Evolutionary conservation across 2,888 invertebrate species (phyloP), one percentile per base, ranked within the genome.

Genomic region (Lasioglossum figueresi): DNA sequence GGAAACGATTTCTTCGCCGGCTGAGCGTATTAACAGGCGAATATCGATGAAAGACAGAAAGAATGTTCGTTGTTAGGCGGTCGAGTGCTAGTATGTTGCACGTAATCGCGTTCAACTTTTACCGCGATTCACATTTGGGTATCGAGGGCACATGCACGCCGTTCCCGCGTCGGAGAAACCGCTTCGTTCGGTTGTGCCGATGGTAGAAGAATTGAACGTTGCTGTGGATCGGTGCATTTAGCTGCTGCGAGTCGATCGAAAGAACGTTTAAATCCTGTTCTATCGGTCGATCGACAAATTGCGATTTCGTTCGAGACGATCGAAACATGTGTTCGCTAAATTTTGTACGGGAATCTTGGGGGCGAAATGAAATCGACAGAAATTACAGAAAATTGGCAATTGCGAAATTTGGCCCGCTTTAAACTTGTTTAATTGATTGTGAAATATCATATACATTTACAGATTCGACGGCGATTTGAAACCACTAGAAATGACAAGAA

Each of bases 91-190:
- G 86, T 66, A 34, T 74, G 81, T 52, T 56, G 86, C 82, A 80
- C 84, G 86, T 89, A 91, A 91, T 89, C 88, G 85, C 84, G 89
- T 88, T 88, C 91, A 90, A 92, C 93, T 93, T 93, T 93, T 93
- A 93, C 92, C 85, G 88, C 88, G 89, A 88, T 72, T 72, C 72
- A 45, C 45, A 72, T 72, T 72, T 72, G 72, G 93, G 86, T 92
- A 93, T 93, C 92, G 93, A 83, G 93, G 93, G 89, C 93, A 93
- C 83, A 83, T 88, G 89, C 86, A 86, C 82, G 86, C 88, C 88
- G 77, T 86, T 90, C 86, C 43, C 68, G 45, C 48, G 48, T 10
- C 34, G 66, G 66, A 45, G 27, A 73, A 63, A 63, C 63, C 43
- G 37, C 52, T 56, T 40, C 16, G 45, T 74, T 68, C 23, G 43